phyloP scores from a whole-genome alignment of 2,888 invertebrate species.

The Masnerella sp. region DNA sequence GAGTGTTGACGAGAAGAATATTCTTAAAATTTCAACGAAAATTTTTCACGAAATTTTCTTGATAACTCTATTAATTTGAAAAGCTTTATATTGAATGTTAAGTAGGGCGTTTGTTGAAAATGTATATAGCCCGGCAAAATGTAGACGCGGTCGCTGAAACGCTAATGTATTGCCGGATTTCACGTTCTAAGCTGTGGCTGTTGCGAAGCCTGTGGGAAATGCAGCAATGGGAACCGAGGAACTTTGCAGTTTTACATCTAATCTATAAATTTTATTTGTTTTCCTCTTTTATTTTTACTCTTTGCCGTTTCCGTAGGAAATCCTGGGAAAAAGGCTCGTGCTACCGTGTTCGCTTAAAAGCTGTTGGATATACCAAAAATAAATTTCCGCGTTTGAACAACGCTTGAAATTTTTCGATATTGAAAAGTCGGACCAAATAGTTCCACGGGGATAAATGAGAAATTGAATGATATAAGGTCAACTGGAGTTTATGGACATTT shows the following conservation, averaged over 20 bases:
- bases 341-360: slow-evolving; percentile 35
- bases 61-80: slow-evolving; percentile 10
- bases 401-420: slow-evolving; percentile 25
- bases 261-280: slow-evolving; percentile 60
- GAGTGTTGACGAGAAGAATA: too few relatives aligned
- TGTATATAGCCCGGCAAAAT: slow-evolving; percentile 53
- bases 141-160: slow-evolving; percentile 59
- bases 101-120: slow-evolving; percentile 38
- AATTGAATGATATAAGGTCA: too few relatives aligned
- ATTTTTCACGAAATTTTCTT: neutral
- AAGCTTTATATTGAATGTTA: slow-evolving; percentile 30
- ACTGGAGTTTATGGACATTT: too few relatives aligned
- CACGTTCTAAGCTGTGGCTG: slow-evolving; percentile 60
- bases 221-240: slow-evolving; percentile 57
- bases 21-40: neutral
- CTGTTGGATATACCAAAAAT: slow-evolving; percentile 37
- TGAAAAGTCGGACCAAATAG: slow-evolving; percentile 17
- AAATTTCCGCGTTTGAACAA: slow-evolving; percentile 21
- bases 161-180: slow-evolving; percentile 61
- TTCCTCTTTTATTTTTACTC: slow-evolving; percentile 42
- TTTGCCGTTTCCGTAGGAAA: slow-evolving; percentile 51
- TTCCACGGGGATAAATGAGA: neutral
- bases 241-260: slow-evolving; percentile 60
- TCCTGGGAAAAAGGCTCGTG: slow-evolving; percentile 54
- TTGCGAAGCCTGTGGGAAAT: slow-evolving; percentile 60